Evolutionary conservation across 2,888 invertebrate species (phyloP), one percentile per base, ranked within the genome.

Genomic region (Patella caerulea): DNA sequence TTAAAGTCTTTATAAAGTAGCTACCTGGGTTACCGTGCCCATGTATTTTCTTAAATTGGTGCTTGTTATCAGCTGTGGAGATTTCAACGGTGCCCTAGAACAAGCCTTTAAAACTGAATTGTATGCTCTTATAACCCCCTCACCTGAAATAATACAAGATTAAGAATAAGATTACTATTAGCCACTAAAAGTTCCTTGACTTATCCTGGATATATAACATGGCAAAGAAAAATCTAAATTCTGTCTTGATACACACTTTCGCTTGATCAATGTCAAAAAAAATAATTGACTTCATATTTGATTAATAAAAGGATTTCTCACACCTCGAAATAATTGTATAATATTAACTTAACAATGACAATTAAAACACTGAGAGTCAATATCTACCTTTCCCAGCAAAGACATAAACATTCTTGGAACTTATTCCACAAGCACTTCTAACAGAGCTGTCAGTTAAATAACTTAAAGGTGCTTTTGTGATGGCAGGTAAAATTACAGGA

Each of bases 121-220:
- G 71, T 76, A 76, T 54, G 71, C 71, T 53, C 71, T 71, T 53
- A 76, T 71, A 52, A 72, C 71, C 19, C 55, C 54, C 19, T 29
- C 19, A 54, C 74, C 74, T 56, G 24, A 19, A 74, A 54, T 29
- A 29, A 29, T 29, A 29, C 29, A 29, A 29, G 29, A 29, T 29
- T 29, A 29, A 29, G 29, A 29, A 29, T 29, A 29, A 29, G 29
- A 29, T 29, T 29, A 29, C 29, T 29, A 29, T 29, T 29, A 29
- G 29, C 29, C 29, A 29, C 29, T 29, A 29, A 29, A 29, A 29
- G 29, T 29, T 29, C 29, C 29, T 29, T 29, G 29, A 29, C 29
- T 29, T 29, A 29, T 29, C 29, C 29, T 29, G 29, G 29, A 29
- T 29, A 29, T 29, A 29, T 29, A 29, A 29, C 1, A 29, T 29